Base-by-base conservation (phyloP, 2,113 vertebrate genomes). In the Martes martes region DNA sequence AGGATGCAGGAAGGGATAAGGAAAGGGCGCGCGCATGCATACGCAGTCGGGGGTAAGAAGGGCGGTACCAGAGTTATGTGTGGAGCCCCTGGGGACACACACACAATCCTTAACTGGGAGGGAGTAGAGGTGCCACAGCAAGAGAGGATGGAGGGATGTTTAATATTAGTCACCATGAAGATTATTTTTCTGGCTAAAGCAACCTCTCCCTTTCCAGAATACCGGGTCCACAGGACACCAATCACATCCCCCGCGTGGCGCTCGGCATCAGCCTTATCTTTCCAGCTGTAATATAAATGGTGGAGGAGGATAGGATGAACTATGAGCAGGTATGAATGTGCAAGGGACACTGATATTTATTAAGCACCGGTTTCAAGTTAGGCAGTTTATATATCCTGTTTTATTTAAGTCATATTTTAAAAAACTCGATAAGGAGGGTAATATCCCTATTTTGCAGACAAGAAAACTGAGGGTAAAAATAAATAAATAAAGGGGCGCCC, bases 321-420 rank as follows among this genome's bases (percentile, higher is more conserved):
- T 14, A 52, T 4, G 31, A 67, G 45, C 23, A 57, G 4, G 63
- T 13, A 5, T 9, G 45, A 28, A 1, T 15, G 26, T 83, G 36
- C 42, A 71, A 84, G 65, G 73, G 71, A 89, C 67, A 57, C 39
- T 15, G 23, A 28, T 19, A 67, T 65, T 85, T 89, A 78, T 19
- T n/a, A 63, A 96, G 23, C 13, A 33, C 8, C 50, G 47, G 8
- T 86, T 94, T 91, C 89, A 91, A 80, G 10, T 61, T 42, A 89
- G 78, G 88, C 11, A 45, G 36, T 91, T 91, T 61, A 76, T 8
- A 82, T 81, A 65, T 16, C 15, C 63, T 89, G 31, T 61, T 85
- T 96, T 42, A 88, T 91, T 93, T 91, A 85, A 95, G 73, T 82
- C 39, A 31, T 81, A 61, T 92, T 82, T 76, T 36, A 16, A 45